Conservation (phyloP, 2,113 vertebrate species). For the Hassar affinis region DNA sequence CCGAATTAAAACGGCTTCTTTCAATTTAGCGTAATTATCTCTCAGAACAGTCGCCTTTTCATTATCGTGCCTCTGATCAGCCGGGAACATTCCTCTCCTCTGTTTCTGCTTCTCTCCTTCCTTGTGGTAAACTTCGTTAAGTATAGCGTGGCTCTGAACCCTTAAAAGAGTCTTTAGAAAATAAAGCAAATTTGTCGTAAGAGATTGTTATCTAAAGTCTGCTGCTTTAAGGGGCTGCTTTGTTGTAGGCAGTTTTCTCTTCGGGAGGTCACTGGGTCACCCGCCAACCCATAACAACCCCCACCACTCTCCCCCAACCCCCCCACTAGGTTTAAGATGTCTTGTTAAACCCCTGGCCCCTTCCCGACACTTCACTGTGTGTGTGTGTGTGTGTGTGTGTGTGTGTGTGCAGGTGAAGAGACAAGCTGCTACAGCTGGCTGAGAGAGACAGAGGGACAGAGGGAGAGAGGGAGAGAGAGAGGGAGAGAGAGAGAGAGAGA, state of each 20-base stretch:
- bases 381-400: constrained; percentile 49
- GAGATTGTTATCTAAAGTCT: neutral
- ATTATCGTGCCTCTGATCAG: constrained; percentile 57
- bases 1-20: constrained; percentile 65
- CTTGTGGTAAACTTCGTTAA: neutral
- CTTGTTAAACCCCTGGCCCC: constrained; percentile 19
- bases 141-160: too few species aligned
- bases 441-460: constrained; percentile 44
- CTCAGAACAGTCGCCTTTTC: constrained; percentile 64
- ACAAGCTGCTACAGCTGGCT: constrained; percentile 72
- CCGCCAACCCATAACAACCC: neutral
- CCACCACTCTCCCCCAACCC: neutral
- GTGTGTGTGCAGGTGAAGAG: constrained; percentile 62
- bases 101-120: neutral
- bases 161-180: neutral
- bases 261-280: constrained; percentile 7
- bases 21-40: constrained; percentile 71
- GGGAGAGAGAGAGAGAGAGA: too few species aligned
- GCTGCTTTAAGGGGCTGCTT: neutral
- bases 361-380: constrained; percentile 47
- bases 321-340: constrained; percentile 14
- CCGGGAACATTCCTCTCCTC: constrained; percentile 58
- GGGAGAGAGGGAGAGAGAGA: neutral
- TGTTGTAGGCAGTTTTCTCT: constrained; percentile 19
- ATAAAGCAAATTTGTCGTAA: neutral